These are phyloP conservation scores for Eufriesea mexicana DNA, from an alignment of 1,140 invertebrate species.

Conservation along the genomic window DNA sequence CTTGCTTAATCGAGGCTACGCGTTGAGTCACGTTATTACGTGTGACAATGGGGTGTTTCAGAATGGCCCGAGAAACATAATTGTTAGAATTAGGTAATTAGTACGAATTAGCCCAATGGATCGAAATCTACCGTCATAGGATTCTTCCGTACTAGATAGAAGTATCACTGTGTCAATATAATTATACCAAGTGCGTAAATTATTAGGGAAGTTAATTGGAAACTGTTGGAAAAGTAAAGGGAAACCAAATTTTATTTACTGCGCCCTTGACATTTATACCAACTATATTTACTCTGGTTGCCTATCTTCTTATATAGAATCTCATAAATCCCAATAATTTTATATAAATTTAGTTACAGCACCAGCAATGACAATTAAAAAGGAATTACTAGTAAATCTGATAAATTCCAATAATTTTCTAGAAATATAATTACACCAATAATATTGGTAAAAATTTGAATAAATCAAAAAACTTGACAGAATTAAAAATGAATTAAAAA, in stretches of 20 bases:
- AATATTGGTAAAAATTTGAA: no score
- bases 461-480: no score
- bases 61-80: background rate
- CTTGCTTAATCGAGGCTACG: constrained; percentile 50
- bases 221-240: background rate
- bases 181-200: background rate
- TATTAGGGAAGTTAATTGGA: background rate
- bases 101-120: constrained; percentile 32
- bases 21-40: constrained; percentile 42
- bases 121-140: background rate
- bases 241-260: background rate
- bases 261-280: background rate
- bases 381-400: no score
- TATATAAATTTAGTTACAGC: no score
- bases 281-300: background rate
- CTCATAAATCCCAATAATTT: background rate
- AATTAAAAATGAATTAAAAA: no score
- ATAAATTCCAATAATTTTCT: no score
- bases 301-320: no score
- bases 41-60: constrained; percentile 11
- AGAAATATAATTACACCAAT: no score
- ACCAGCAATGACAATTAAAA: no score
- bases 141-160: background rate
- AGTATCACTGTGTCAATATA: background rate
- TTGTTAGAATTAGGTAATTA: constrained; percentile 48